These are phyloP conservation scores for Pseudeuparius sepicola DNA, from an alignment of 2,888 invertebrate species.

Conservation along the genomic window DNA sequence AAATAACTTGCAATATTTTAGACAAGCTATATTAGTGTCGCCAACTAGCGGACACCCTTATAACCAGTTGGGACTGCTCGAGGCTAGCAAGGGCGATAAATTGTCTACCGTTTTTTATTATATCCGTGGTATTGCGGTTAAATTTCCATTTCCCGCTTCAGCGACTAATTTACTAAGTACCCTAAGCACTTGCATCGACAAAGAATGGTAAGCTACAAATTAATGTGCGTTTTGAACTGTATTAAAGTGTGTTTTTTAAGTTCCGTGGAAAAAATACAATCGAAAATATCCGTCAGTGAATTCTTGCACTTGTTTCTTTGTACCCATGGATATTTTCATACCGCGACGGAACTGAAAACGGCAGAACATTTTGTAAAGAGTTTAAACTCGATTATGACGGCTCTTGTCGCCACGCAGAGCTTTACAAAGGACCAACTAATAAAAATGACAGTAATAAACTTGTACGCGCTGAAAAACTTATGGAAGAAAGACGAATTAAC, in stretches of 20 bases:
- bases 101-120: slow-evolving; percentile 80
- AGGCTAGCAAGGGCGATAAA: slow-evolving; percentile 70
- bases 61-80: slow-evolving; percentile 76
- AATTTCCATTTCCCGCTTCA: slow-evolving; percentile 78
- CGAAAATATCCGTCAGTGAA: slow-evolving; percentile 50
- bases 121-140: slow-evolving; percentile 70
- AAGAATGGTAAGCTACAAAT: slow-evolving; percentile 35
- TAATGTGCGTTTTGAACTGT: background rate
- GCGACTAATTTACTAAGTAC: slow-evolving; percentile 70
- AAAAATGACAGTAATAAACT: slow-evolving; percentile 65
- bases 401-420: slow-evolving; percentile 68
- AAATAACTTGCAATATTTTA: slow-evolving; percentile 27
- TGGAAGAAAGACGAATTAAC: slow-evolving; percentile 42
- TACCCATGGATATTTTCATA: slow-evolving; percentile 49
- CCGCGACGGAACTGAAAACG: slow-evolving; percentile 46
- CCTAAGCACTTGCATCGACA: slow-evolving; percentile 46
- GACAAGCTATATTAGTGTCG: slow-evolving; percentile 63
- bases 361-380: slow-evolving; percentile 53
- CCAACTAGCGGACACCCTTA: slow-evolving; percentile 80
- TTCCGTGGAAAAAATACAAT: slow-evolving; percentile 44
- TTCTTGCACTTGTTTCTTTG: slow-evolving; percentile 51
- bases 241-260: no score
- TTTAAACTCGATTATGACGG: slow-evolving; percentile 60
- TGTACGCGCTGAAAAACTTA: slow-evolving; percentile 58
- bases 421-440: slow-evolving; percentile 66